Conservation (phyloP, 2,797 vertebrate genomes). For the Eutrigla gurnardus region DNA sequence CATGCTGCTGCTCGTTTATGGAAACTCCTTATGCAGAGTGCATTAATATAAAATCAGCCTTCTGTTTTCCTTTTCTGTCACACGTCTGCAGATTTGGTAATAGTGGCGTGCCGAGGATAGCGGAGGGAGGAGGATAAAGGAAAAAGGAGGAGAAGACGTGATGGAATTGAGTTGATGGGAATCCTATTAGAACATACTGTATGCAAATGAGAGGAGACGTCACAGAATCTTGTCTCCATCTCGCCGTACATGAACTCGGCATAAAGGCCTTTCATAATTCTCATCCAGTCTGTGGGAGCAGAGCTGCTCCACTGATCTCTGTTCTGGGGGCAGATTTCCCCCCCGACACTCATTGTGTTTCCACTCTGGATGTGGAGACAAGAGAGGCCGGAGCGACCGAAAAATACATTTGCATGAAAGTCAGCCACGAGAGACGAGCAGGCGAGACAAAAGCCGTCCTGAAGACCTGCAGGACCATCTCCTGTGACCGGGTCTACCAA, state of each 20-base stretch:
- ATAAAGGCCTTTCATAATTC: conserved; percentile 39
- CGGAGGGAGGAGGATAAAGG: conserved; percentile 34
- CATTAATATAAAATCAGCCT: conserved; percentile 34
- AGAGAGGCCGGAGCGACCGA: conserved; percentile 24
- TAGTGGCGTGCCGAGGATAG: conserved; percentile 15
- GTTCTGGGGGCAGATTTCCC: conserved; percentile 48
- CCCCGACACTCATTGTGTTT: conserved; percentile 56
- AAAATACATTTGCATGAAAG: conserved; percentile 67
- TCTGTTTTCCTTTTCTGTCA: conserved; percentile 17
- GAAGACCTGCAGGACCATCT: conserved; percentile 40
- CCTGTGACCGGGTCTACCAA: conserved; percentile 29
- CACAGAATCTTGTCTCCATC: conserved; percentile 54
- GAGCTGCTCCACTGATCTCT: conserved; percentile 49
- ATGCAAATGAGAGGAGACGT: conserved; percentile 58
- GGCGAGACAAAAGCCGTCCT: conserved; percentile 45
- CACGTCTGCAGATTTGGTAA: conserved; percentile 40
- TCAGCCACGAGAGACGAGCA: conserved; percentile 40
- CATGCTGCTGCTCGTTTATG: conserved; percentile 37
- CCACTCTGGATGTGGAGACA: conserved; percentile 51
- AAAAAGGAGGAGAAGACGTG: conserved; percentile 42
- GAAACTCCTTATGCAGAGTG: conserved; percentile 26
- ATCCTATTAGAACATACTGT: conserved; percentile 52
- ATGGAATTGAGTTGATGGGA: conserved; percentile 47
- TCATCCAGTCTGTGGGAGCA: conserved; percentile 40
- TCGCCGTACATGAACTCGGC: conserved; percentile 45